phyloP scores from a whole-genome alignment of 2,113 vertebrate species.

The Apeltes quadracus region DNA sequence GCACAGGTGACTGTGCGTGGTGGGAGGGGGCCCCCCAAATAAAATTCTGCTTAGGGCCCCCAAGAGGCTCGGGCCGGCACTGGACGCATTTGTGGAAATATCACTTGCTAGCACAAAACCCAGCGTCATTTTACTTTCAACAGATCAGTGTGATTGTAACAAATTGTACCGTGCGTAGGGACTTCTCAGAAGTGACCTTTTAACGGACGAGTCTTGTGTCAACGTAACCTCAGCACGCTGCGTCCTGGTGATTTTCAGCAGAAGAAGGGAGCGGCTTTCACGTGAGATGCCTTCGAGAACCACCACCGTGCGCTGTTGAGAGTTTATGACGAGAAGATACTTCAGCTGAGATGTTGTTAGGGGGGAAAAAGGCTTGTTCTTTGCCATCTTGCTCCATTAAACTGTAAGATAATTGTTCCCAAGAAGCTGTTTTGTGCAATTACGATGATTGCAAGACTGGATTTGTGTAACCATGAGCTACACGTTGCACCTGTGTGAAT shows the following conservation, averaged over 20 bases:
- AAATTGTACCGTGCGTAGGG: background rate
- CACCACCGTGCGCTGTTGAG: slow-evolving; percentile 14
- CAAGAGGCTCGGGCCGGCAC: too few species aligned
- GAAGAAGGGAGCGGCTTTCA: slow-evolving; percentile 5
- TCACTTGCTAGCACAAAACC: background rate
- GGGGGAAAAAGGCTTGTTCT: slow-evolving; percentile 6
- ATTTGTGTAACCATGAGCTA: slow-evolving; percentile 11
- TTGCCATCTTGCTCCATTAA: slow-evolving; percentile 52
- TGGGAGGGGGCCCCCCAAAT: too few species aligned
- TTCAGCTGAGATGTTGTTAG: slow-evolving; percentile 24
- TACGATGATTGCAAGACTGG: slow-evolving; percentile 8
- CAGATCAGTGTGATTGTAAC: background rate
- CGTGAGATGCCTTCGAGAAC: slow-evolving; percentile 43
- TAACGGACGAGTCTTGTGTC: slow-evolving; percentile 3
- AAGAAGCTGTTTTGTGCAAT: slow-evolving; percentile 29
- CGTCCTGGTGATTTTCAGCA: slow-evolving; percentile 30
- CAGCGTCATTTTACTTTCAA: background rate
- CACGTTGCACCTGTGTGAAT: background rate
- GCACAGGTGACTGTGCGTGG: too few species aligned
- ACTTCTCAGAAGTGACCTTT: background rate
- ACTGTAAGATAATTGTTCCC: slow-evolving; percentile 24
- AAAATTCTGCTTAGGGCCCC: too few species aligned
- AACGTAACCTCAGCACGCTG: background rate
- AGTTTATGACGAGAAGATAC: slow-evolving; percentile 19
- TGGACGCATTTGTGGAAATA: too few species aligned